A percentile compares a stretch with the other conserved stretches of the same genome.
phyloP scores from a whole-genome alignment of 92 coral and sea anemone species.

The Zoanthus solanderi region DNA sequence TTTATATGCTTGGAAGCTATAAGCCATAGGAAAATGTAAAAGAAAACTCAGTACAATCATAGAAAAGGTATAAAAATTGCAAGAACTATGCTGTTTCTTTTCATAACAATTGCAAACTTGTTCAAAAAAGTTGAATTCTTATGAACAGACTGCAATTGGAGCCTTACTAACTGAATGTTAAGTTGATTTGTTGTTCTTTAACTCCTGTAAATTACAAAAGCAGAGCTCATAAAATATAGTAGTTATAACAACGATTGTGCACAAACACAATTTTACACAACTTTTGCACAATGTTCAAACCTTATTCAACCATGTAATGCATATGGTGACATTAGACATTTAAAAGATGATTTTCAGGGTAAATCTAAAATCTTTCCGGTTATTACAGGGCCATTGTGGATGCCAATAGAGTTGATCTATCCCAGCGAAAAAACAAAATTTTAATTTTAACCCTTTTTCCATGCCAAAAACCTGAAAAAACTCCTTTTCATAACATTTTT shows the following conservation, averaged over 20 bases:
- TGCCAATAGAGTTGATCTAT: conserved; percentile 17
- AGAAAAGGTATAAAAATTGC: conserved; percentile 16
- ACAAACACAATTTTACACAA: conserved; percentile 21
- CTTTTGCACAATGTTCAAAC: conserved; percentile 11
- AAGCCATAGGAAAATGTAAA: not conserved
- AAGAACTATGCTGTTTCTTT: conserved; percentile 21
- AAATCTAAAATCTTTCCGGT: conserved; percentile 25
- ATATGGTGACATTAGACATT: conserved; percentile 16
- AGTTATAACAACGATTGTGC: conserved; percentile 14
- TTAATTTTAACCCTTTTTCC: conserved; percentile 28
- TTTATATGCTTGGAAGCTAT: conserved; percentile 14
- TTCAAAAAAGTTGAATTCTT: conserved; percentile 37
- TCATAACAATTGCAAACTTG: conserved; percentile 27
- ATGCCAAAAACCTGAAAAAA: conserved; percentile 6
- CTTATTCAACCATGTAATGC: conserved; percentile 36
- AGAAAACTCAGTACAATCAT: not conserved
- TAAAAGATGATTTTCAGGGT: not conserved
- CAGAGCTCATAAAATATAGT: conserved; percentile 4
- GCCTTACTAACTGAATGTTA: not conserved
- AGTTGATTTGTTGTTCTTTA: not conserved
- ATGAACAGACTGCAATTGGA: not conserved
- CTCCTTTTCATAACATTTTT: too few species aligned
- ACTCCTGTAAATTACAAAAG: not conserved
- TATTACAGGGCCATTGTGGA: conserved; percentile 47
- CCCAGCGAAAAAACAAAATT: conserved; percentile 20